A percentile compares a stretch with the other conserved stretches of the same genome.
Conservation (phyloP, 2,888 invertebrate species). For the Laspeyria flexula region DNA sequence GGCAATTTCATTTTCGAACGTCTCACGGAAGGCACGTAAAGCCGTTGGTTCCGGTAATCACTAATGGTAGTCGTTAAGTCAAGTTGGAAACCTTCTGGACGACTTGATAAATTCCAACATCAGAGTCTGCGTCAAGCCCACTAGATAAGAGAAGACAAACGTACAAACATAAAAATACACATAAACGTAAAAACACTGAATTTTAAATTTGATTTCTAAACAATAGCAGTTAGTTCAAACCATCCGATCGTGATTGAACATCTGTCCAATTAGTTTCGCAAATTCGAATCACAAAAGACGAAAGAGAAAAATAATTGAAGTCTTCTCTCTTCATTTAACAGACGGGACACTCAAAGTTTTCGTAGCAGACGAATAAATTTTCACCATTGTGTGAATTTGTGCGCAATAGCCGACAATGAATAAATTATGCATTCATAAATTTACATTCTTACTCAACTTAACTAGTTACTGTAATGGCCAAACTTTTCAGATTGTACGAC, state of each 20-base stretch:
- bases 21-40: too few relatives aligned
- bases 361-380: slow-evolving; percentile 65
- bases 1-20: too few relatives aligned
- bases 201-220: neutral
- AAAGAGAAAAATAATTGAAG: slow-evolving; percentile 49
- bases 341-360: slow-evolving; percentile 53
- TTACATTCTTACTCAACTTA: slow-evolving; percentile 57
- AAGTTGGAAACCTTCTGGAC: too few relatives aligned
- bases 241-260: slow-evolving; percentile 10
- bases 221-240: slow-evolving; percentile 4
- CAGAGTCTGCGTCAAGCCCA: too few relatives aligned
- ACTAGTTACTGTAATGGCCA: slow-evolving; percentile 51
- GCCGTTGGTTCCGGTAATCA: too few relatives aligned
- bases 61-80: too few relatives aligned
- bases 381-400: slow-evolving; percentile 66
- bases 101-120: too few relatives aligned
- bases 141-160: too few relatives aligned
- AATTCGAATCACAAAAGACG: slow-evolving; percentile 34
- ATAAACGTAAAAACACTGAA: neutral
- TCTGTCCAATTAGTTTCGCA: slow-evolving; percentile 15
- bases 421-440: slow-evolving; percentile 68
- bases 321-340: slow-evolving; percentile 46
- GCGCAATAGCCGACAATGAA: slow-evolving; percentile 69
- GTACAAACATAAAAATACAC: too few relatives aligned
- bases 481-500: slow-evolving; percentile 30